Conservation (phyloP, 2,888 invertebrate species). For the Chloroclystis v-ata region DNA sequence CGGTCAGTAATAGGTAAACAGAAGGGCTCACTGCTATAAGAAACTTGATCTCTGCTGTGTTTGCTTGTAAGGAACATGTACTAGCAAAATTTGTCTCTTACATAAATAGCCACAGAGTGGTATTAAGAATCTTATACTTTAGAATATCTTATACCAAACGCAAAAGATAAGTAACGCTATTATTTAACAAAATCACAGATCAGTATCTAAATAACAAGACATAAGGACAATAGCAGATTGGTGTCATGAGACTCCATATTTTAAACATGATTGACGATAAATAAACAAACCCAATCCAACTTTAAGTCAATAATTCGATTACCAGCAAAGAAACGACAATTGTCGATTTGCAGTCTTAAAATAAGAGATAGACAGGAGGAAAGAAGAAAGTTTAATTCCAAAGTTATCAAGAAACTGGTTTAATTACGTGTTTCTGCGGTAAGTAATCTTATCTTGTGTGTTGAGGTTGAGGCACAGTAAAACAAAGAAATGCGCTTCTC, state of each 20-base stretch:
- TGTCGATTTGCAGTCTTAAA: constrained; percentile 6
- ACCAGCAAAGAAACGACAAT: constrained; percentile 10
- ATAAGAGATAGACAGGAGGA: not conserved
- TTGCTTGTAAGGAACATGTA: constrained; percentile 14
- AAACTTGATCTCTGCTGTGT: constrained; percentile 49
- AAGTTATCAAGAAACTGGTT: constrained; percentile 4
- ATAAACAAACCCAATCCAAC: constrained; percentile 5
- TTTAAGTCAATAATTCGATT: constrained; percentile 8
- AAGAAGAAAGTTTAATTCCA: not conserved
- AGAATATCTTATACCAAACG: too few relatives aligned
- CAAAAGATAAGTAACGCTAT: too few relatives aligned
- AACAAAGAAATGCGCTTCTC: not conserved
- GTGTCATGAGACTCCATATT: constrained; percentile 13
- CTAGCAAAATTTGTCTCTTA: too few relatives aligned
- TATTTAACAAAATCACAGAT: too few relatives aligned
- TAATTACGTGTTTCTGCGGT: not conserved
- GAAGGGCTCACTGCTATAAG: constrained; percentile 40
- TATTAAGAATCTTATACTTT: too few relatives aligned
- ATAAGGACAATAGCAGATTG: too few relatives aligned
- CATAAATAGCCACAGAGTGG: too few relatives aligned
- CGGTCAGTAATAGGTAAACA: constrained; percentile 45
- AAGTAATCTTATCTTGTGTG: constrained; percentile 8
- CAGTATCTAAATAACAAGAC: too few relatives aligned
- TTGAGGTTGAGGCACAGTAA: constrained; percentile 9
- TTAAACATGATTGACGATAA: constrained; percentile 13